Evolutionary conservation across 1,140 invertebrate species (phyloP).

Genomic region (Nylanderia fulva): DNA sequence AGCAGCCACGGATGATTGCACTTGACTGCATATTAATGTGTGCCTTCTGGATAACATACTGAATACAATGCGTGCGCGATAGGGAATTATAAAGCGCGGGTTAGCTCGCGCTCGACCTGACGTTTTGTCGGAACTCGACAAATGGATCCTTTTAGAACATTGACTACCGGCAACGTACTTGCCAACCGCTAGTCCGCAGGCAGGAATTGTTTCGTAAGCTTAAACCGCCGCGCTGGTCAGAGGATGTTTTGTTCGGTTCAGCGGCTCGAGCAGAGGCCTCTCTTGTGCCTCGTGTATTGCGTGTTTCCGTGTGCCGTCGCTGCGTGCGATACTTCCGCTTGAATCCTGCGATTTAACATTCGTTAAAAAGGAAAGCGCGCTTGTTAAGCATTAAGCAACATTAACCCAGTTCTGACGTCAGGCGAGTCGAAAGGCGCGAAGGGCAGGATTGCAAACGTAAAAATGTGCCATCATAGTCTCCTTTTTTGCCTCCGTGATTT

Average conservation of each 20-base stretch:
- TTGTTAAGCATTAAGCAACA: conserved; percentile 36
- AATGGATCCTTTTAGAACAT: conserved; percentile 67
- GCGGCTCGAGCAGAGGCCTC: conserved; percentile 20
- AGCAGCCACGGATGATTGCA: not conserved
- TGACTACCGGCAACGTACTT: conserved; percentile 63
- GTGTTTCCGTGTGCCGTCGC: not conserved
- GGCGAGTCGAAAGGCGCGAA: not conserved
- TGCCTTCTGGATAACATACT: not conserved
- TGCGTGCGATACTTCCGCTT: conserved; percentile 30
- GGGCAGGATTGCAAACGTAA: too few relatives aligned
- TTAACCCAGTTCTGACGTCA: conserved; percentile 32
- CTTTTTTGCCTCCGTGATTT: too few relatives aligned
- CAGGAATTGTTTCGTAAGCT: conserved; percentile 63
- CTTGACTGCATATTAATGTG: conserved; percentile 18
- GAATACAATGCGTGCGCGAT: conserved; percentile 29
- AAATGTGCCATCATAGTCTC: too few relatives aligned
- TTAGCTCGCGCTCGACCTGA: not conserved
- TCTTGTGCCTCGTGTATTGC: conserved; percentile 33
- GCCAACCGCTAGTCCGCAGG: conserved; percentile 37
- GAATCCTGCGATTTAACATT: conserved; percentile 49
- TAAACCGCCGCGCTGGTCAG: conserved; percentile 51
- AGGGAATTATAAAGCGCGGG: conserved; percentile 30
- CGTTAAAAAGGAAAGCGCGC: conserved; percentile 31
- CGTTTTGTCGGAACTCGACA: conserved; percentile 52
- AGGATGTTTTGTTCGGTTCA: conserved; percentile 58